Base-by-base conservation (phyloP, 2,888 invertebrate genomes). In the Acanthosepion lycidas region DNA sequence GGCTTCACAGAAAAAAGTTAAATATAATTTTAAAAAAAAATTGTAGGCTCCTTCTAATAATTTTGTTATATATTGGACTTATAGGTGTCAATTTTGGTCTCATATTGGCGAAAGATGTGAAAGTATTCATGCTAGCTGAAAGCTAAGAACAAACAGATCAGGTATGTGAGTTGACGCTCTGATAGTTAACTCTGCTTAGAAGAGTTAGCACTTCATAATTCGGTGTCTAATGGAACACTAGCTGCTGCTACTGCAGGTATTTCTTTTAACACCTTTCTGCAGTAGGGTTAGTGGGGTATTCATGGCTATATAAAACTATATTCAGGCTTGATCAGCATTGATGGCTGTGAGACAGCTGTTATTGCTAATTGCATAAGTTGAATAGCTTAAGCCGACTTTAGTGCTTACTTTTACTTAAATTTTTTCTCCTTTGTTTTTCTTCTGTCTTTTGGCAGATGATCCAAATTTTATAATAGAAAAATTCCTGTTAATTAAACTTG, bases 1-100 rank as follows among this genome's bases (percentile, higher is more conserved):
- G 93, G 93, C 93, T 93, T 93, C 53, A 53, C 49, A 93, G 49
- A 93, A 49, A 20, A 93, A 48, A 92, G 49, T 9, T 26, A 48
- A 92, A 23, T 49, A 92, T 12, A 48, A 92, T 26, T n/a, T 42
- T 2, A 48, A 51, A 92, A 18, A 49, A 93, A 51, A 51, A n/a
- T 93, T 93, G 51, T 49, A 53, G 92, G 49, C 51, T 51, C 51
- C 92, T 93, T 93, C 92, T 93, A 93, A 93, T 49, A 53, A 48
- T 93, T 93, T 53, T 93, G 92, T 93, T 93, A 93, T 93, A 93
- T 93, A 93, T 93, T 93, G 92, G 92, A 93, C 92, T 93, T 93
- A 93, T 93, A 93, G 92, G 92, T 93, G 49, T 93, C 92, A 49
- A 93, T 93, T 93, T 93, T 93, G 92, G 92, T 93, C 92, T 49